phyloP scores from a whole-genome alignment of 2,113 vertebrate genomes.

The Zeus faber region DNA sequence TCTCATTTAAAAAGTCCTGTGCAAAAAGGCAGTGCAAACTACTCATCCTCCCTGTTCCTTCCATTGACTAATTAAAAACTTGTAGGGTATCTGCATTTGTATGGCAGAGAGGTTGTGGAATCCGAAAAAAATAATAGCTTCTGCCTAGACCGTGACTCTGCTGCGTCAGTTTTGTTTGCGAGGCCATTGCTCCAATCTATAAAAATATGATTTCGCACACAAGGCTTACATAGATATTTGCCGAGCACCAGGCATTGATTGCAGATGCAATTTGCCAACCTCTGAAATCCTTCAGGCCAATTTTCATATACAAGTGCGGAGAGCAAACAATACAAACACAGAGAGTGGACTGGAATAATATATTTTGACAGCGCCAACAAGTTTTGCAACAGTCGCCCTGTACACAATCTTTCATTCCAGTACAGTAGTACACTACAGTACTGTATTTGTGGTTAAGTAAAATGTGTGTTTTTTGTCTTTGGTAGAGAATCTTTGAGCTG shows the following conservation, averaged over 20 bases:
- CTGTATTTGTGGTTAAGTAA: too few relatives aligned
- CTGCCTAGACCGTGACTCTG: constrained; percentile 19
- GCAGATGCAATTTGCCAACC: constrained; percentile 53
- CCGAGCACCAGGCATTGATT: constrained; percentile 59
- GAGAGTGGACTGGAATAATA: constrained; percentile 25
- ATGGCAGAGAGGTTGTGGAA: constrained; percentile 46
- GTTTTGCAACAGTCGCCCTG: too few relatives aligned
- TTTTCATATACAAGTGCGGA: constrained; percentile 39
- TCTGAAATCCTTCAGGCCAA: constrained; percentile 54
- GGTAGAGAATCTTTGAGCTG: too few relatives aligned
- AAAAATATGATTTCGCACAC: constrained; percentile 62
- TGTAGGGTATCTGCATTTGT: constrained; percentile 27
- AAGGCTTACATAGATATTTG: constrained; percentile 57
- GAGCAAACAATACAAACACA: constrained; percentile 37
- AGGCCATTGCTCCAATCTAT: constrained; percentile 50
- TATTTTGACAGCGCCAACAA: constrained; percentile 31
- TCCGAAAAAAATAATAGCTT: constrained; percentile 50
- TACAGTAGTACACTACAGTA: too few relatives aligned
- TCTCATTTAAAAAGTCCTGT: too few relatives aligned
- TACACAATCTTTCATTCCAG: too few relatives aligned
- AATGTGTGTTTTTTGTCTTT: too few relatives aligned
- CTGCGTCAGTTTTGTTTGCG: constrained; percentile 51
- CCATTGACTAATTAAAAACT: too few relatives aligned
- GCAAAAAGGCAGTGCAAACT: too few relatives aligned
- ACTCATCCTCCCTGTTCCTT: background rate